Conservation (phyloP, 2,113 vertebrate species). For the Hepsetus odoe region DNA sequence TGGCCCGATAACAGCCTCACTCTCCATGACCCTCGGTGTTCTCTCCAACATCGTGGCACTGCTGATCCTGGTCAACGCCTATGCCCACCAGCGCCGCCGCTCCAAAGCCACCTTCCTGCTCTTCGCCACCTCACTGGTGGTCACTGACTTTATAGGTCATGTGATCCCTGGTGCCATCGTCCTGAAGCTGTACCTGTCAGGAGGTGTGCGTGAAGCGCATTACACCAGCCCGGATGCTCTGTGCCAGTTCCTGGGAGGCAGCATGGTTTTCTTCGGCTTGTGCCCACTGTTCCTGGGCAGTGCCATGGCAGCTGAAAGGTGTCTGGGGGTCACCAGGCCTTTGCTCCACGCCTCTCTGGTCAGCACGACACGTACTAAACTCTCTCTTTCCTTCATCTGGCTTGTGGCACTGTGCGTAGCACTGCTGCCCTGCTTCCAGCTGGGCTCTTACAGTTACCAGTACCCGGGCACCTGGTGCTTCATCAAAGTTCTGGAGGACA, state of each 20-base stretch:
- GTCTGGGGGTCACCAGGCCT: slow-evolving; percentile 83
- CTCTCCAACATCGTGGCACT: slow-evolving; percentile 86
- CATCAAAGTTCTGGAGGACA: slow-evolving; percentile 73
- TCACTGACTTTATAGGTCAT: slow-evolving; percentile 84
- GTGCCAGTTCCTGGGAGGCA: slow-evolving; percentile 85
- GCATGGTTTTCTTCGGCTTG: slow-evolving; percentile 91
- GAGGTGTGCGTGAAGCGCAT: slow-evolving; percentile 51
- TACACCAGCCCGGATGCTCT: slow-evolving; percentile 67
- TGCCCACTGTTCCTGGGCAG: slow-evolving; percentile 88
- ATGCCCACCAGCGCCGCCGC: slow-evolving; percentile 76
- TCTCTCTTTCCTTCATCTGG: slow-evolving; percentile 74
- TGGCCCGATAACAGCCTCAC: slow-evolving; percentile 69
- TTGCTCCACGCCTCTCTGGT: slow-evolving; percentile 82
- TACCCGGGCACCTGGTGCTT: slow-evolving; percentile 87
- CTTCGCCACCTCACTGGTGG: slow-evolving; percentile 82
- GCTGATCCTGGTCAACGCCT: slow-evolving; percentile 80
- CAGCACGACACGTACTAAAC: slow-evolving; percentile 77
- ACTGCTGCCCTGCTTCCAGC: slow-evolving; percentile 77
- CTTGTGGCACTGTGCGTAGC: slow-evolving; percentile 78
- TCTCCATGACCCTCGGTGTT: slow-evolving; percentile 86
- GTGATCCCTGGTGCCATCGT: slow-evolving; percentile 84
- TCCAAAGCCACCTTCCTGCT: slow-evolving; percentile 86
- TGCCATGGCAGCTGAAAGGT: slow-evolving; percentile 87
- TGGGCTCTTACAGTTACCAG: slow-evolving; percentile 83
- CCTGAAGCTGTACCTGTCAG: slow-evolving; percentile 77